Conservation (phyloP, 1,140 invertebrate species). For the Stegodyphus mimosarum region DNA sequence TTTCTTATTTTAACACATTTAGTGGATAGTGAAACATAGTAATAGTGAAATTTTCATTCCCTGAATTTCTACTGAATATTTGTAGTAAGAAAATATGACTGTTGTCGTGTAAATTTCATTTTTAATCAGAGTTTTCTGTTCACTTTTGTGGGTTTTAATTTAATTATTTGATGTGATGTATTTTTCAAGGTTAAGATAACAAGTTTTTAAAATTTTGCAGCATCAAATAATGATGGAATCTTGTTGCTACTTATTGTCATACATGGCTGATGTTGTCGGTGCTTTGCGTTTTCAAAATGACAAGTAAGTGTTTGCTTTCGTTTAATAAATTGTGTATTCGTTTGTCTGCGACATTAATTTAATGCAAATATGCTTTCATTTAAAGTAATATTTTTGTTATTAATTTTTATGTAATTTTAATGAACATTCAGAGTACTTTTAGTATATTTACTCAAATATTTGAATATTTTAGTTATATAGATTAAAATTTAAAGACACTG, state of each 20-base stretch:
- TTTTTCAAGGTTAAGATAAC: background rate
- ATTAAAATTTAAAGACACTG: background rate
- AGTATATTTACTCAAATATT: background rate
- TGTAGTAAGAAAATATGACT: background rate
- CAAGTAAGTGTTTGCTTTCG: conserved; percentile 16
- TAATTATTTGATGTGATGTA: background rate
- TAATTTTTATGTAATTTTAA: background rate
- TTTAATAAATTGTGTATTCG: too few relatives aligned
- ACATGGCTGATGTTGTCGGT: conserved; percentile 77
- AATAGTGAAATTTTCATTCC: too few relatives aligned
- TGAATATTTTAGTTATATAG: background rate
- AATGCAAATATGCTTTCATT: too few relatives aligned
- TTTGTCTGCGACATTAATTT: too few relatives aligned
- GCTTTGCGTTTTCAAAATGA: conserved; percentile 72
- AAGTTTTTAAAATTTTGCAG: conserved; percentile 30
- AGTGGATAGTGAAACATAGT: too few relatives aligned
- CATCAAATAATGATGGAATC: conserved; percentile 78
- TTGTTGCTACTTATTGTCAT: conserved; percentile 81
- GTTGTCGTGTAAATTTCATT: background rate
- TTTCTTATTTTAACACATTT: too few relatives aligned
- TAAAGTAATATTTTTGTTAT: background rate
- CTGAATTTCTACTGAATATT: background rate
- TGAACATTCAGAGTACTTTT: background rate
- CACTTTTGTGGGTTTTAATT: background rate
- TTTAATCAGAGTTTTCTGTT: background rate